Evolutionary conservation across 92 coral and sea anemone genomes (phyloP).

Genomic region (Virgularia gustaviana): DNA sequence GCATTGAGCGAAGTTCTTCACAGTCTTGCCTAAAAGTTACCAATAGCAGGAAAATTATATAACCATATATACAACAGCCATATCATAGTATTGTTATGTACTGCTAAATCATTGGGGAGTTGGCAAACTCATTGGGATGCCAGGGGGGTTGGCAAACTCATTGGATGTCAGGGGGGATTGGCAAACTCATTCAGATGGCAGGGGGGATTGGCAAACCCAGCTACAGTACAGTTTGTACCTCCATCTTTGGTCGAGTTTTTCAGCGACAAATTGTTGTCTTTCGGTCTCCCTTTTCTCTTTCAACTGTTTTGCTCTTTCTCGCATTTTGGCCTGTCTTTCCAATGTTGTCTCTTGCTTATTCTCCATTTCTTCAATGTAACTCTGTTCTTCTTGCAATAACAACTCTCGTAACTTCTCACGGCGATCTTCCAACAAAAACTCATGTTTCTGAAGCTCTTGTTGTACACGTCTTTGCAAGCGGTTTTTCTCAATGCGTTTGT

Average conservation of each 20-base stretch:
- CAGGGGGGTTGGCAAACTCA: too few species aligned
- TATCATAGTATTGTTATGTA: too few species aligned
- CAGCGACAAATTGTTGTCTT: slow-evolving; percentile 71
- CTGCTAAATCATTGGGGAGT: too few species aligned
- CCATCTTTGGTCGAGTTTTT: slow-evolving; percentile 94
- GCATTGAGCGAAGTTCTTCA: slow-evolving; percentile 84
- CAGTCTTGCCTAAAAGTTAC: slow-evolving; percentile 66
- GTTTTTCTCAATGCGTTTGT: slow-evolving; percentile 82
- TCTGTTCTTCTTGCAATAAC: slow-evolving; percentile 73
- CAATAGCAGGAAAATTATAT: neutral
- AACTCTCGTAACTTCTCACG: slow-evolving; percentile 81
- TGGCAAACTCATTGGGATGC: too few species aligned
- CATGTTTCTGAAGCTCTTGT: slow-evolving; percentile 77
- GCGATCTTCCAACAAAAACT: slow-evolving; percentile 80
- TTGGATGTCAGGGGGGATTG: too few species aligned
- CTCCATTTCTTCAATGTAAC: slow-evolving; percentile 83
- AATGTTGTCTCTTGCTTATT: slow-evolving; percentile 90
- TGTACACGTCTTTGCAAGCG: slow-evolving; percentile 79
- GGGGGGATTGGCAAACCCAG: too few species aligned
- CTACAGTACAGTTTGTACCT: too few species aligned
- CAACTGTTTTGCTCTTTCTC: slow-evolving; percentile 90
- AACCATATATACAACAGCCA: neutral
- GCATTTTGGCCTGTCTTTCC: slow-evolving; percentile 97
- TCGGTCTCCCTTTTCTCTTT: slow-evolving; percentile 89
- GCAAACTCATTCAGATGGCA: too few species aligned